Conservation (phyloP, 2,888 invertebrate genomes). For the Malthinus flaveolus region DNA sequence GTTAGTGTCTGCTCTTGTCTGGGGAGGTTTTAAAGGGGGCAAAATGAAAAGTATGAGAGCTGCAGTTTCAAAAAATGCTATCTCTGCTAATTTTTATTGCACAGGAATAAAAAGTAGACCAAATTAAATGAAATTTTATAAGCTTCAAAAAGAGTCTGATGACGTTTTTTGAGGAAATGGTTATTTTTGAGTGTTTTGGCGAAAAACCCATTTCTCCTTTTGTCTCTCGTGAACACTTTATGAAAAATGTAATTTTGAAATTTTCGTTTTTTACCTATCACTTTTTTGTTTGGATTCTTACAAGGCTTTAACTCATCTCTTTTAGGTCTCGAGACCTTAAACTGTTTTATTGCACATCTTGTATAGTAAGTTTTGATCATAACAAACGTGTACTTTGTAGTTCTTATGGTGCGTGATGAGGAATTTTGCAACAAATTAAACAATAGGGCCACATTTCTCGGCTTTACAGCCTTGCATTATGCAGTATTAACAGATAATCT, state of each 20-base stretch:
- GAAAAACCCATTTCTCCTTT: too few species aligned
- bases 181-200: neutral
- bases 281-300: neutral
- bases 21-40: neutral
- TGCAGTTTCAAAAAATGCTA: too few species aligned
- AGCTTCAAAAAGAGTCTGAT: too few species aligned
- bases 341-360: neutral
- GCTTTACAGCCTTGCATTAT: slow-evolving; percentile 88
- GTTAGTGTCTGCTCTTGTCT: slow-evolving; percentile 54
- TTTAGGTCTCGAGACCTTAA: neutral
- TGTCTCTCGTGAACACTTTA: too few species aligned
- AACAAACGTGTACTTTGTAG: too few species aligned
- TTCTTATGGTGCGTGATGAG: slow-evolving; percentile 71
- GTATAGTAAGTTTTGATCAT: too few species aligned
- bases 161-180: neutral
- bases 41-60: too few species aligned
- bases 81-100: too few species aligned
- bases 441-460: slow-evolving; percentile 75
- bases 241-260: too few species aligned
- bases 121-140: too few species aligned
- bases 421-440: slow-evolving; percentile 77
- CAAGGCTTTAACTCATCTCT: neutral
- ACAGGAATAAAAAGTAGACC: too few species aligned
- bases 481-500: slow-evolving; percentile 76
- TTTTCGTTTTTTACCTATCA: too few species aligned